Base-by-base conservation (phyloP, 35 echinoderm and acorn worm genomes). In the Apostichopus parvimensis region DNA sequence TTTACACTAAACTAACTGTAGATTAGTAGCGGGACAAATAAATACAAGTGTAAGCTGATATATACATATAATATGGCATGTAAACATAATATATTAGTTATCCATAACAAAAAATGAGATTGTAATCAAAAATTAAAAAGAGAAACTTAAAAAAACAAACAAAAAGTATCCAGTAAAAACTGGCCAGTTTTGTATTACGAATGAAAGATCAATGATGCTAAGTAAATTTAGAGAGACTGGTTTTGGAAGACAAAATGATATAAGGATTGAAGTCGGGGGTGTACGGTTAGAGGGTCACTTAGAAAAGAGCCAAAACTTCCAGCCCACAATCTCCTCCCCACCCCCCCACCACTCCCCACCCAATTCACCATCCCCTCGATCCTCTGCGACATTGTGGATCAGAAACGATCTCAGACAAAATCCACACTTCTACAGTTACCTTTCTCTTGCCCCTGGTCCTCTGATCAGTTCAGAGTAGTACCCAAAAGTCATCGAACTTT, bases 201-300 rank as follows among this genome's bases (percentile, higher is more conserved):
- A 68, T 68, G 64, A 68, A 68, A 68, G 64, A 68, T 68, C 64
- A 11, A 68, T 14, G 18, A 68, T 68, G 64, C 11, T 68, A 68
- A 68, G 18, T 11, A 68, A 68, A 68, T 68, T 18, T 68, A 68
- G 64, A 68, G 34, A 45, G 64, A 68, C 64, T 68, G 34, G 64
- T 68, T 68, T 68, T 68, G 64, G 64, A 68, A 68, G 64, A 68
- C 64, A 68, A 68, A 68, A 68, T 68, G 64, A 68, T 68, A 14
- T 68, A 68, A 68, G 64, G 18, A 68, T 68, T 68, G 34, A 68
- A 18, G 64, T 68, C 64, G 18, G 64, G 18, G 11, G 18, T 11
- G 64, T 68, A 68, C 34, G 34, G 34, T 45, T 45, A 45, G 34
- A 45, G 34, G 34, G 34, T 45, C 34, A 45, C 34, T 18, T 68